Evolutionary conservation across 1,140 invertebrate genomes (phyloP).

Genomic region (Atta texana): DNA sequence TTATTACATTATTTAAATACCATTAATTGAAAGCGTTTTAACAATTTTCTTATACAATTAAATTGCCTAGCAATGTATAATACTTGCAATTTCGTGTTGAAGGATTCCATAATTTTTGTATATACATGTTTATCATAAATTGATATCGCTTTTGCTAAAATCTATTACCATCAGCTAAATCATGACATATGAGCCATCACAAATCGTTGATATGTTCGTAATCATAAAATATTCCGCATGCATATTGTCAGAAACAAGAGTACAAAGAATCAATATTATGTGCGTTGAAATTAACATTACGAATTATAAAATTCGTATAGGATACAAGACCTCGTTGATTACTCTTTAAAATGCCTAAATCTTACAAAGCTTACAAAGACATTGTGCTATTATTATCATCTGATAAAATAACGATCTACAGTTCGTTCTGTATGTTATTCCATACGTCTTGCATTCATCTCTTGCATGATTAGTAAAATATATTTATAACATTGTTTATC

Average conservation of each 20-base stretch:
- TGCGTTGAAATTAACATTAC: not conserved
- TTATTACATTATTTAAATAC: not conserved
- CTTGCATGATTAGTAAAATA: not conserved
- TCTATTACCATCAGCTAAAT: slow-evolving; percentile 14
- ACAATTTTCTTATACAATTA: not conserved
- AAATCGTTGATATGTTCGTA: slow-evolving; percentile 10
- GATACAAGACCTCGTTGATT: not conserved
- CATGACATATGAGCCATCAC: not conserved
- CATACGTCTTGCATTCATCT: not conserved
- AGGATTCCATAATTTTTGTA: not conserved
- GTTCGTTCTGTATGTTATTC: not conserved
- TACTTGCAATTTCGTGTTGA: slow-evolving; percentile 1
- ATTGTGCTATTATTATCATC: too few relatives aligned
- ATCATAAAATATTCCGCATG: not conserved
- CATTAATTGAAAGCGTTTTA: slow-evolving; percentile 17
- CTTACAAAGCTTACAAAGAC: not conserved
- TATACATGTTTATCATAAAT: not conserved
- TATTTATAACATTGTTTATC: not conserved
- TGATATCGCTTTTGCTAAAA: slow-evolving; percentile 23
- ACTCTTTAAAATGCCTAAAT: not conserved
- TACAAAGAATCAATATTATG: slow-evolving; percentile 1
- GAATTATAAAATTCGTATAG: not conserved
- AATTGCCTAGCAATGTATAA: not conserved
- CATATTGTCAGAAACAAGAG: not conserved
- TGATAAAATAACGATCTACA: not conserved